Evolutionary conservation across 2,113 vertebrate species (phyloP).

Genomic region (Platysternon megacephalum): DNA sequence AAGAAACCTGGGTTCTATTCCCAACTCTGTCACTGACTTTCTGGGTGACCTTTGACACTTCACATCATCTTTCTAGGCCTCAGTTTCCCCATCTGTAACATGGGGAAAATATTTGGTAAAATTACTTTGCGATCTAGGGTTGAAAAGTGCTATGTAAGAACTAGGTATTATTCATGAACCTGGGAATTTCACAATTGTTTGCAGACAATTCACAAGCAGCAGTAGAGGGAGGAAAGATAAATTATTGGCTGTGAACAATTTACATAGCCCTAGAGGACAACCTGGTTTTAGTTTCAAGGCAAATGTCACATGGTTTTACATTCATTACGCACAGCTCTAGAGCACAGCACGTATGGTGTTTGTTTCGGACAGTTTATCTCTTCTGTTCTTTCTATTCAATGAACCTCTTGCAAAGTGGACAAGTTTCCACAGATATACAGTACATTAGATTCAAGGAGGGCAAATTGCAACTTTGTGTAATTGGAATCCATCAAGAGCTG

Average conservation of each 20-base stretch:
- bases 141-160: not conserved
- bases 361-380: not conserved
- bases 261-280: not conserved
- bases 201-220: not conserved
- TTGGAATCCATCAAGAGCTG: conserved; percentile 30
- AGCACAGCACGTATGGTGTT: not conserved
- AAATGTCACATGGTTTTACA: not conserved
- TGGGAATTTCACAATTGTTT: not conserved
- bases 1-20: not conserved
- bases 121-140: not conserved
- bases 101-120: not conserved
- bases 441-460: not conserved
- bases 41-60: not conserved
- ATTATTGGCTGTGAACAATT: not conserved
- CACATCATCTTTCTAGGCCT: not conserved
- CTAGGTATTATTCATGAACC: not conserved
- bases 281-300: not conserved
- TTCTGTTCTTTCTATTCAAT: not conserved
- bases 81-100: not conserved
- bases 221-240: fast-evolving
- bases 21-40: not conserved
- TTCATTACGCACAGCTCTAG: not conserved
- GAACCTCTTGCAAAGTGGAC: not conserved
- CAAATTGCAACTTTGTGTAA: conserved; percentile 31
- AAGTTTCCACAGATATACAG: not conserved